Base-by-base conservation (phyloP, 2,113 vertebrate species). In the Melospiza melodia region DNA sequence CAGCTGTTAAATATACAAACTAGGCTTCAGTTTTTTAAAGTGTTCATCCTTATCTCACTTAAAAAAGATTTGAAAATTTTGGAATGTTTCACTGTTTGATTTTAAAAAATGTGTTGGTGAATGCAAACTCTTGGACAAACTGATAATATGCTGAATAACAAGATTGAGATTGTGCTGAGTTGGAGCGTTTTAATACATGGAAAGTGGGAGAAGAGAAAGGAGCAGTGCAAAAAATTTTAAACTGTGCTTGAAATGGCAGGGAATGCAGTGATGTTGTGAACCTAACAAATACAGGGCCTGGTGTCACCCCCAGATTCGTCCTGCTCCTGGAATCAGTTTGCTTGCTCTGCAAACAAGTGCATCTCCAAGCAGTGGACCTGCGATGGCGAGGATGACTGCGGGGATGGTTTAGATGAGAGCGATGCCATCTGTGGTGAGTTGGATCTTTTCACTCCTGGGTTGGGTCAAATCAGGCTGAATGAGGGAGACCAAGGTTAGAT, bases 311-410 rank as follows among this genome's bases (percentile, higher is more conserved):
- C 89, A 99, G 99, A 99, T 97, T 99, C 99, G 0, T 99, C 99
- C 48, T 99, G 99, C 91, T 97, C 99, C 3, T 99, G 99, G 99
- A 99, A 99, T 96, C 99, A 99, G 24, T 99, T 99, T 93, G 99
- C 99, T 80, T 99, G 99, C 97, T 99, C 99, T 37, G 98, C 99
- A 83, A 98, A 99, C 86, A 99, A 99, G 88, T 99, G 99, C 93
- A 99, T 99, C 62, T 99, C 99, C 44, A 99, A 98, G 78, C 99
- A 99, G 61, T 99, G 99, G 99, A 97, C 98, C 41, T 99, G 99
- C 82, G 99, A 99, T 51, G 99, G 99, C 0, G 99, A 99, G 63
- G 98, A 99, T 51, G 99, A 99, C 93, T 99, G 99, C 14, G 99
- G 98, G 11, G 98, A 99, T 17, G 99, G 99, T 11, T 97, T 99